Evolutionary conservation across 2,113 vertebrate genomes (phyloP).

Genomic region (Nyctereutes procyonoides): DNA sequence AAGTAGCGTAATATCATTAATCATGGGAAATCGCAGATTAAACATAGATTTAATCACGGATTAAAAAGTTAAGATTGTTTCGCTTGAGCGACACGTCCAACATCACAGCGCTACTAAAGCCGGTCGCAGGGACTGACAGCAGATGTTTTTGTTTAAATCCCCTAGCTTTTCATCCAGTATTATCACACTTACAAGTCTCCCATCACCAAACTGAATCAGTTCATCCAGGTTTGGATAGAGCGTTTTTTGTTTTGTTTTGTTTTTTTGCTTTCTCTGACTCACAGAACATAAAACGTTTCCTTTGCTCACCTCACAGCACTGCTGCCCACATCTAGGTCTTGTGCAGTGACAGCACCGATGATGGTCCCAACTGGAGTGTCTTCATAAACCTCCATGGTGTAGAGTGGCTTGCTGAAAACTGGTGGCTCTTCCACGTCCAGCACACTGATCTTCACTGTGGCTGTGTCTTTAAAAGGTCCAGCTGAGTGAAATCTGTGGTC

Average conservation of each 20-base stretch:
- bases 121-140: accelerated
- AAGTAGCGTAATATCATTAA: neutral
- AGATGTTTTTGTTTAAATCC: neutral
- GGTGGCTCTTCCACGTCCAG: slow-evolving; percentile 98
- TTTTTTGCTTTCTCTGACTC: neutral
- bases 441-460: slow-evolving; percentile 97
- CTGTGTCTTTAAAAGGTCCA: slow-evolving; percentile 98
- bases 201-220: neutral
- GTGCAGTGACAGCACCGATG: slow-evolving; percentile 97
- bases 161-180: accelerated
- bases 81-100: accelerated
- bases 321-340: slow-evolving; percentile 96
- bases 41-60: too few species aligned
- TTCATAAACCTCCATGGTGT: slow-evolving; percentile 98
- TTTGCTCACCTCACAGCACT: slow-evolving; percentile 93
- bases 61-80: neutral
- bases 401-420: slow-evolving; percentile 94
- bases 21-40: neutral
- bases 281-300: neutral
- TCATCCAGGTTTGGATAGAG: neutral
- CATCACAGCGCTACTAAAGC: neutral
- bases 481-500: slow-evolving; percentile 95
- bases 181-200: neutral
- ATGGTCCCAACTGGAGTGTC: slow-evolving; percentile 96
- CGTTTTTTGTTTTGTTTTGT: too few species aligned